These are phyloP conservation scores for Chondrosia reniformis DNA, from an alignment of 37 sponge, comb jelly and placozoan genomes.

Conservation along the genomic window DNA sequence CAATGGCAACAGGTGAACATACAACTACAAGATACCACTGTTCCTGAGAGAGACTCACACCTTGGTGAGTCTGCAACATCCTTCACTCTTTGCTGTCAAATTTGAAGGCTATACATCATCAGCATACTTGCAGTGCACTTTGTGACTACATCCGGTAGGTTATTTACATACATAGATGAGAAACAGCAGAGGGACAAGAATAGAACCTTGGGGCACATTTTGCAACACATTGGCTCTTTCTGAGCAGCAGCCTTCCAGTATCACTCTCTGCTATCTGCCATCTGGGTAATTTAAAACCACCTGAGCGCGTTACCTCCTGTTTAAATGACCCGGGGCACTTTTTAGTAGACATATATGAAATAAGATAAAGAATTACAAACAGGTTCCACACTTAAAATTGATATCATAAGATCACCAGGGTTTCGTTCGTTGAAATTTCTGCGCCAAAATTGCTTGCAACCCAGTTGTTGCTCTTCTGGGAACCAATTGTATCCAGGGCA, in stretches of 20 bases:
- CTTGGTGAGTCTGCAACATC: neutral
- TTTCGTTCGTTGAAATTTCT: too few relatives aligned
- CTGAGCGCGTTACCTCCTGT: neutral
- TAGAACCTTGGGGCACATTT: slow-evolving; percentile 41
- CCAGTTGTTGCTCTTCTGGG: too few relatives aligned
- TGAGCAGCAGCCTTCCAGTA: neutral
- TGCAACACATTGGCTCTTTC: slow-evolving; percentile 4
- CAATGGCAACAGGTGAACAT: neutral
- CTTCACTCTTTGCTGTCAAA: neutral
- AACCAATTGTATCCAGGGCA: too few relatives aligned
- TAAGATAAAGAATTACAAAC: too few relatives aligned
- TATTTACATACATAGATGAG: slow-evolving; percentile 36
- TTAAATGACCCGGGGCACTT: too few relatives aligned
- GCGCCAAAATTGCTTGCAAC: too few relatives aligned
- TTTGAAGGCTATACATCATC: slow-evolving; percentile 7
- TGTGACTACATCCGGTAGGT: slow-evolving; percentile 25
- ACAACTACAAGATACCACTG: slow-evolving; percentile 7
- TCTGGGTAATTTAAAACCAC: slow-evolving; percentile 32
- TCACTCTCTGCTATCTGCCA: slow-evolving; percentile 24
- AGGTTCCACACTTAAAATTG: too few relatives aligned
- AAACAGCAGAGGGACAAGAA: slow-evolving; percentile 45
- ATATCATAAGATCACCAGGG: too few relatives aligned
- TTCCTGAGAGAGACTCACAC: slow-evolving; percentile 6
- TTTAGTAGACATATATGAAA: too few relatives aligned
- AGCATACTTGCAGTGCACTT: slow-evolving; percentile 1